These are phyloP conservation scores for Ruditapes philippinarum DNA, from an alignment of 1,140 invertebrate genomes.

Conservation along the genomic window DNA sequence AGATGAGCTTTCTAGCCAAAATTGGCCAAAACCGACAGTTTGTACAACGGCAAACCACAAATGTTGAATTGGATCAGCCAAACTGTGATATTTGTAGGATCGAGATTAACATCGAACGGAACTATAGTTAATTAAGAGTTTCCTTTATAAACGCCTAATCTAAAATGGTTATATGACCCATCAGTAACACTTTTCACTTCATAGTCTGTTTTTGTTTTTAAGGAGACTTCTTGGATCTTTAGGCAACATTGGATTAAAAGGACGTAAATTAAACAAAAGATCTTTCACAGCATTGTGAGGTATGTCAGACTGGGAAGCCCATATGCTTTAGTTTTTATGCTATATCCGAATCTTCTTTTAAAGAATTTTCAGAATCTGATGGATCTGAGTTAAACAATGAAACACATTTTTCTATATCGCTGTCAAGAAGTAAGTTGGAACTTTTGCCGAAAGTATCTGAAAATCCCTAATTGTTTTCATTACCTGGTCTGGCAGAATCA, in stretches of 20 bases:
- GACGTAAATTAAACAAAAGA: constrained; percentile 48
- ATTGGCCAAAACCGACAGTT: constrained; percentile 69
- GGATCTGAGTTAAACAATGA: constrained; percentile 47
- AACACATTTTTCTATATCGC: constrained; percentile 41
- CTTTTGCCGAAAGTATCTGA: constrained; percentile 22
- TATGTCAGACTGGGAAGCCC: constrained; percentile 55
- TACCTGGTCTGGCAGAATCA: constrained; percentile 36
- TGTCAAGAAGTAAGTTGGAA: constrained; percentile 39
- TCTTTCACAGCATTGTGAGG: constrained; percentile 42
- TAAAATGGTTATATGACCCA: constrained; percentile 62
- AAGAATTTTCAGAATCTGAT: constrained; percentile 50
- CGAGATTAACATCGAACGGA: constrained; percentile 42
- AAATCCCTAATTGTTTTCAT: constrained; percentile 47
- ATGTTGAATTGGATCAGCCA: constrained; percentile 61
- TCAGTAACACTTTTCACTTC: constrained; percentile 38
- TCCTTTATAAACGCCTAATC: no score
- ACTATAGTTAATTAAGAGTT: constrained; percentile 43
- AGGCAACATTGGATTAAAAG: constrained; percentile 42
- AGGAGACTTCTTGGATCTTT: constrained; percentile 58
- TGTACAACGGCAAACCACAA: constrained; percentile 65
- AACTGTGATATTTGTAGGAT: constrained; percentile 46
- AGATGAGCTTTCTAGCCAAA: constrained; percentile 39
- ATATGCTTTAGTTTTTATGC: constrained; percentile 49
- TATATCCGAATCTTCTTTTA: constrained; percentile 44
- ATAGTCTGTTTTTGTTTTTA: constrained; percentile 43